Evolutionary conservation across 2,797 vertebrate species (phyloP).

Genomic region (Sebastes taczanowskii): DNA sequence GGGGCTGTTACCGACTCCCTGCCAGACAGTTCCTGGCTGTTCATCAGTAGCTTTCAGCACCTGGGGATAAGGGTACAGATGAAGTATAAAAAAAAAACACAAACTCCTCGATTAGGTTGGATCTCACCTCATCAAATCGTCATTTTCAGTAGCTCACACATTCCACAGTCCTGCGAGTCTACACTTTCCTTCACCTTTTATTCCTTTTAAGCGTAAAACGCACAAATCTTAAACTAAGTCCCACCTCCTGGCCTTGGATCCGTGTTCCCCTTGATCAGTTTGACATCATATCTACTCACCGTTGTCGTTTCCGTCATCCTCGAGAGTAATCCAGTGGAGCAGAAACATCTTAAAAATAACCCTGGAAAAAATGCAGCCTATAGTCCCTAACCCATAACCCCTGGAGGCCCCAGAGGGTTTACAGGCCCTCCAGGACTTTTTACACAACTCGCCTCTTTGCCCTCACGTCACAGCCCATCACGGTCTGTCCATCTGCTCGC

Average conservation of each 20-base stretch:
- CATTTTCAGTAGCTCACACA: neutral
- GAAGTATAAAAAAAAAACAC: neutral
- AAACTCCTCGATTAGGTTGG: neutral
- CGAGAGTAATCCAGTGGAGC: slow-evolving; percentile 34
- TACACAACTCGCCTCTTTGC: slow-evolving; percentile 57
- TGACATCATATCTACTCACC: slow-evolving; percentile 29
- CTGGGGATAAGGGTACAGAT: slow-evolving; percentile 7
- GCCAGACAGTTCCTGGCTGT: slow-evolving; percentile 22
- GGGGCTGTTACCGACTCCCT: slow-evolving; percentile 12
- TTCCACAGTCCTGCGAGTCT: neutral
- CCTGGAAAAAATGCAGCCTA: slow-evolving; percentile 14
- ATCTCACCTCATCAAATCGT: neutral
- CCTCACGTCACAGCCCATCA: slow-evolving; percentile 60
- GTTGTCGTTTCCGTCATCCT: slow-evolving; percentile 13
- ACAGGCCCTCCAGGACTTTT: slow-evolving; percentile 40
- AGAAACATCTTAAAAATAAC: slow-evolving; percentile 56
- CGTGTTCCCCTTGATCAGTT: slow-evolving; percentile 5
- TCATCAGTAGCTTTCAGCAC: slow-evolving; percentile 26
- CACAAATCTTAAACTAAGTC: neutral
- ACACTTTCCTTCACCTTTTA: neutral
- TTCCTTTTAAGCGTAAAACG: neutral
- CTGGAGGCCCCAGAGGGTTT: slow-evolving; percentile 35
- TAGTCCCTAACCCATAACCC: slow-evolving; percentile 42
- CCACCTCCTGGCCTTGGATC: neutral
- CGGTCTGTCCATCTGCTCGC: slow-evolving; percentile 43